Percentiles rank a stretch among this genome's conserved stretches.
phyloP scores from a whole-genome alignment of 2,888 invertebrate genomes.

The Pyrgus malvae region DNA sequence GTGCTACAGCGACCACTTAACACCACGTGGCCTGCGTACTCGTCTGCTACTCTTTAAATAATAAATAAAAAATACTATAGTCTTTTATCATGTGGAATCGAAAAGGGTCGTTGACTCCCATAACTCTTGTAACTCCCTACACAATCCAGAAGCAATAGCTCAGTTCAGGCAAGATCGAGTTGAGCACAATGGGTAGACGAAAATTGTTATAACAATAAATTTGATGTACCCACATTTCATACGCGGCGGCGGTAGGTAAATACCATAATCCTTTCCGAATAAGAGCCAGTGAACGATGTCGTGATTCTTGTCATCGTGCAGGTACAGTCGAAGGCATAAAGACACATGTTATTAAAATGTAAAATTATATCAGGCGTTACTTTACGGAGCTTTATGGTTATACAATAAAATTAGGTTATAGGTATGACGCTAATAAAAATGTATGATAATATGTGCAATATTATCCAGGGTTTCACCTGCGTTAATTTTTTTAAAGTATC shows the following conservation, averaged over 20 bases:
- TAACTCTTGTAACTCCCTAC: neutral
- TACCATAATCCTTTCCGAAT: slow-evolving; percentile 62
- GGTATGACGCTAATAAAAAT: no score
- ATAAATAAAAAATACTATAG: no score
- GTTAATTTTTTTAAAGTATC: no score
- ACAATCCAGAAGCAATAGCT: neutral
- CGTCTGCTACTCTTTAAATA: no score
- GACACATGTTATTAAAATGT: no score
- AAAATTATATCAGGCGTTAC: no score
- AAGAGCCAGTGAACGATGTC: slow-evolving; percentile 57
- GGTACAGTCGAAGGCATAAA: slow-evolving; percentile 43
- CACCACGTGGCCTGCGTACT: no score
- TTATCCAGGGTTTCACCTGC: no score
- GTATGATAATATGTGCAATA: no score
- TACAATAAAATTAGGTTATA: neutral
- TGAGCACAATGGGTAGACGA: slow-evolving; percentile 11
- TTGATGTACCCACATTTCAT: slow-evolving; percentile 28
- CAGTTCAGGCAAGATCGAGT: slow-evolving; percentile 6
- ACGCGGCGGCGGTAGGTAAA: slow-evolving; percentile 50
- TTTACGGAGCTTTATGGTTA: neutral
- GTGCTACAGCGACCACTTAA: no score
- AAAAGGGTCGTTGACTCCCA: no score
- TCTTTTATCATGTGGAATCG: no score
- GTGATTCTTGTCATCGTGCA: slow-evolving; percentile 63
- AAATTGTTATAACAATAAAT: slow-evolving; percentile 27